phyloP scores from a whole-genome alignment of 2,113 vertebrate genomes.

The Mormyrus lacerda region DNA sequence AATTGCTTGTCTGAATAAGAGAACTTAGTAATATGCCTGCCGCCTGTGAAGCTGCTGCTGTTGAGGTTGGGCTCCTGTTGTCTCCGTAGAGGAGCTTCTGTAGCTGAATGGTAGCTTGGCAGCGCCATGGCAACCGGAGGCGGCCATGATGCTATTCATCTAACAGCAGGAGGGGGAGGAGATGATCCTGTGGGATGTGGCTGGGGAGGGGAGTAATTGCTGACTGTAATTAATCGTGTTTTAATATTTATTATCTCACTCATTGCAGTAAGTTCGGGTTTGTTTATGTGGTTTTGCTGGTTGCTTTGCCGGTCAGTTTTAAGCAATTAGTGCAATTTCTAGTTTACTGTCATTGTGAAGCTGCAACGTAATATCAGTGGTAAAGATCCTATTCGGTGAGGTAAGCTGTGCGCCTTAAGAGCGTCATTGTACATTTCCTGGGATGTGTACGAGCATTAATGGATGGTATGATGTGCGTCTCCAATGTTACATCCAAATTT shows the following conservation, averaged over 20 bases:
- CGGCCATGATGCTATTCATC: conserved; percentile 23
- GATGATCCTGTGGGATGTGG: conserved; percentile 21
- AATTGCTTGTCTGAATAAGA: conserved; percentile 25
- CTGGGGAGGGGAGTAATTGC: background rate
- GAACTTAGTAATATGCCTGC: background rate
- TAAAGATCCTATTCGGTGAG: background rate
- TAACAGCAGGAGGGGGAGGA: conserved; percentile 24
- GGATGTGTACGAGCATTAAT: background rate
- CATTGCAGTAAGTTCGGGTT: background rate
- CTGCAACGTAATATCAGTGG: background rate
- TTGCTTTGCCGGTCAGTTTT: background rate
- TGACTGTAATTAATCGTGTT: background rate
- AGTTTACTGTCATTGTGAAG: background rate
- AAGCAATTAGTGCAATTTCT: background rate
- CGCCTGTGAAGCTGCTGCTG: background rate
- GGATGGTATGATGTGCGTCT: background rate
- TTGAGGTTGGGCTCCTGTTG: conserved; percentile 17
- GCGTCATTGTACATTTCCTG: background rate
- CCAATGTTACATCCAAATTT: background rate
- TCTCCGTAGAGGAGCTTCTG: conserved; percentile 12
- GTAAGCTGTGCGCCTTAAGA: background rate
- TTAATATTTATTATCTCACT: background rate
- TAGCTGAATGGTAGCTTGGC: conserved; percentile 21
- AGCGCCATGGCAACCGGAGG: conserved; percentile 48
- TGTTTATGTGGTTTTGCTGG: background rate